These are phyloP conservation scores for Phymorhynchus buccinoides DNA, from an alignment of 1,140 invertebrate genomes.

Conservation along the genomic window DNA sequence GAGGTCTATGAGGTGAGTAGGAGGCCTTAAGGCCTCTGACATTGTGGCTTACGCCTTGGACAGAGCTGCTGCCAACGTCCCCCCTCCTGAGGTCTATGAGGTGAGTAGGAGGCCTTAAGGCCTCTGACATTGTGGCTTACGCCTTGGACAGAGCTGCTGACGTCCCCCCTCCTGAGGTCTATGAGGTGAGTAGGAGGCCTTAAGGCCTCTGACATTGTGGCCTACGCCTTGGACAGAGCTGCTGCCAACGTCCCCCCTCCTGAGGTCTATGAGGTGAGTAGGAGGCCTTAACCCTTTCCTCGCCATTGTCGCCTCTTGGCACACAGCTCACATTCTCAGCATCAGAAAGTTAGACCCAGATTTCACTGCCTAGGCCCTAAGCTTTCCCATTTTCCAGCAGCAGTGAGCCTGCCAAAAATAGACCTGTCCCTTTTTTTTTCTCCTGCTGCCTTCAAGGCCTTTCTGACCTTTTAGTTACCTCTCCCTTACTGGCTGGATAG, in stretches of 20 bases:
- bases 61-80: conserved; percentile 88
- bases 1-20: conserved; percentile 86
- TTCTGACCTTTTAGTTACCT: too few species aligned
- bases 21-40: conserved; percentile 83
- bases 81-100: conserved; percentile 89
- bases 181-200: conserved; percentile 84
- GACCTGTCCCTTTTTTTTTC: too few species aligned
- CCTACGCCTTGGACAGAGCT: conserved; percentile 89
- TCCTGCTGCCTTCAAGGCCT: too few species aligned
- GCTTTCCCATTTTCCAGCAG: too few species aligned
- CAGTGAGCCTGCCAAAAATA: too few species aligned
- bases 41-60: conserved; percentile 93
- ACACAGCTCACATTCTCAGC: too few species aligned
- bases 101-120: too few species aligned
- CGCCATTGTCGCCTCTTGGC: too few species aligned
- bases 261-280: conserved; percentile 83
- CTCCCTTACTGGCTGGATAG: too few species aligned
- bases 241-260: conserved; percentile 90
- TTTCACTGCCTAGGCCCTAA: too few species aligned
- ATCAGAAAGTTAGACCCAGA: too few species aligned
- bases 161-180: conserved; percentile 89
- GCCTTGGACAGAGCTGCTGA: conserved; percentile 88
- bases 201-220: conserved; percentile 89
- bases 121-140: conserved; percentile 91
- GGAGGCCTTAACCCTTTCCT: too few species aligned